Percentiles rank a stretch among this genome's conserved stretches.
These are phyloP conservation scores for Nothocercus nigrocapillus DNA, from an alignment of 2,113 vertebrate genomes.

Conservation along the genomic window DNA sequence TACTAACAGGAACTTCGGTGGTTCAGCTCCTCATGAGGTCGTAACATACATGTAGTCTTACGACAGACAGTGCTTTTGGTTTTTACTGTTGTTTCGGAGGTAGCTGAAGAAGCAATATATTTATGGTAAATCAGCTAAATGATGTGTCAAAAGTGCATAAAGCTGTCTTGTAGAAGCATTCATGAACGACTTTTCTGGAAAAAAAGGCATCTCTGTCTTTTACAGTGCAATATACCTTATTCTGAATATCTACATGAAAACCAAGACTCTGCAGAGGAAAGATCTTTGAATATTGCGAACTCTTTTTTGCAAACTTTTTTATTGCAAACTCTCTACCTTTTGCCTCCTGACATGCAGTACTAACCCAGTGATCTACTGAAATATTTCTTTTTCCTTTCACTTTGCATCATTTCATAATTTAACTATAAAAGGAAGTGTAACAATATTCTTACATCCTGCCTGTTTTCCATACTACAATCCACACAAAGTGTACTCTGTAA, in stretches of 20 bases:
- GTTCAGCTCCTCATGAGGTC: neutral
- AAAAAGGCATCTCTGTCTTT: neutral
- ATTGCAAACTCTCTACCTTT: neutral
- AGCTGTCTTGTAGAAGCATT: neutral
- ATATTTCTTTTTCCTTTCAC: neutral
- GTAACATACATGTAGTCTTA: neutral
- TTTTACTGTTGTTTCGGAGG: neutral
- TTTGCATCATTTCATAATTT: neutral
- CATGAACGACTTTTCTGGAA: neutral
- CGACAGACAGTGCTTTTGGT: neutral
- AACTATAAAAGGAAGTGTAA: neutral
- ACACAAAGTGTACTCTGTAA: neutral
- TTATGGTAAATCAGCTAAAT: conserved; percentile 6
- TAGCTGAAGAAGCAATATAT: neutral
- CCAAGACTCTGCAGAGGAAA: neutral
- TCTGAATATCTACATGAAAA: neutral
- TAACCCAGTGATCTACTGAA: neutral
- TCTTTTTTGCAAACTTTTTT: too few relatives aligned
- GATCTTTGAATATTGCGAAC: neutral
- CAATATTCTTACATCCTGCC: neutral
- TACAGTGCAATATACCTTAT: neutral
- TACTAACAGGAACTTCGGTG: neutral
- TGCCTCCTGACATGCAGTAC: neutral
- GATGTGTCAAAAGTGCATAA: neutral
- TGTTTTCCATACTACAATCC: neutral